Base-by-base conservation (phyloP, 2,888 invertebrate species). In the Nomada fucata region DNA sequence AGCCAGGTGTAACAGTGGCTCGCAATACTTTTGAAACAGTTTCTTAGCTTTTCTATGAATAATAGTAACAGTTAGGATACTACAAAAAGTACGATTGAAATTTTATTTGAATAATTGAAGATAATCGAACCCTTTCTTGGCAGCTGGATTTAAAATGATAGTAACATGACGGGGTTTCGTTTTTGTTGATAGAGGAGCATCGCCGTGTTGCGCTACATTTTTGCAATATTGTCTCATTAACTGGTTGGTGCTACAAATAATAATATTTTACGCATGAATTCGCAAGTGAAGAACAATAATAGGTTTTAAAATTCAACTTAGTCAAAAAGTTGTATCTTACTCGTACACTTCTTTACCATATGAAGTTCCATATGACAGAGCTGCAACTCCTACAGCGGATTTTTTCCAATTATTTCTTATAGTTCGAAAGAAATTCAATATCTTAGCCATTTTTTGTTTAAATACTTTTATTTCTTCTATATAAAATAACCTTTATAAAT, bases 321-420 rank as follows among this genome's bases (percentile, higher is more conserved):
- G 15, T 47, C 23, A 53, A n/a, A 69, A 77, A 57, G n/a, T 68
- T 59, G 47, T 20, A 78, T 94, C 96, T 94, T 95, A 98, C 98
- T 97, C 95, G 91, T 97, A 96, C 94, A 95, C 95, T 90, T 97
- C 96, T 91, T 96, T 95, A 2, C 95, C 94, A 91, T 96, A 97
- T 76, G 96, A 95, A 13, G 95, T 94, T 10, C 97, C 98, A 93
- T 97, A 98, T 29, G 95, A 94, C 42, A 96, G 90, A 5, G 96
- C 95, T 68, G 96, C 94, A 26, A 95, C 95, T 55, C 96, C 96
- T 90, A 98, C 95, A 0, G 96, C 93, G 0, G 97, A 96, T 92
- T 98, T 98, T 92, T 98, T 98, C 98, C 98, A 98, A 93, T 98
- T 96, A 94, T 96, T 97, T 91, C 97, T 94, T 63, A 98, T 93